These are phyloP conservation scores for Sipha flava DNA, from an alignment of 1,140 invertebrate genomes.

Conservation along the genomic window DNA sequence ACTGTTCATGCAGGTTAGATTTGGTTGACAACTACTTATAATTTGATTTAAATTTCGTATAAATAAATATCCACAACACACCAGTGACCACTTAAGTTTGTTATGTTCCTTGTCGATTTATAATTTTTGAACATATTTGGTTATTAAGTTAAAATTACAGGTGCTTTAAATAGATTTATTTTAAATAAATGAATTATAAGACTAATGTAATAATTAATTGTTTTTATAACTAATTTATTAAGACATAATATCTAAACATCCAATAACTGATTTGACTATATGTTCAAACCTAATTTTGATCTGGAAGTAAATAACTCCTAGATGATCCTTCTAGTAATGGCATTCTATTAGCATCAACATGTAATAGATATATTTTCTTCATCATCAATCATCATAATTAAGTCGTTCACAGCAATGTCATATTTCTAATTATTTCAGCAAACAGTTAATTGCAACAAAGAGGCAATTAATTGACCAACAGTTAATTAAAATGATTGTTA, in stretches of 20 bases:
- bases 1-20: too few relatives aligned
- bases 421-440: slow-evolving; percentile 16
- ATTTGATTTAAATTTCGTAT: too few relatives aligned
- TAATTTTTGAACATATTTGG: too few relatives aligned
- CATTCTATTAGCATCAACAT: neutral
- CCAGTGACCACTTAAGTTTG: too few relatives aligned
- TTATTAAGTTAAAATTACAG: too few relatives aligned
- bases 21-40: too few relatives aligned
- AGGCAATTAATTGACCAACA: slow-evolving; percentile 35
- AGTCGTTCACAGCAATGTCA: neutral
- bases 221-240: slow-evolving; percentile 32
- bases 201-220: too few relatives aligned
- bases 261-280: slow-evolving; percentile 1
- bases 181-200: too few relatives aligned
- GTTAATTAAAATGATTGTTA: slow-evolving; percentile 38
- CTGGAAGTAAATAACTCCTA: neutral
- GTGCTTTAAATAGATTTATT: too few relatives aligned
- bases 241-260: slow-evolving; percentile 32
- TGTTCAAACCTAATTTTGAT: neutral
- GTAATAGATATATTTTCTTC: neutral
- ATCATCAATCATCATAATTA: too few relatives aligned
- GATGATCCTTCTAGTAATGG: neutral
- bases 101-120: too few relatives aligned
- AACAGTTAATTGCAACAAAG: slow-evolving; percentile 7
- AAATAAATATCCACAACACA: too few relatives aligned